Base-by-base conservation (phyloP, 2,797 vertebrate species). In the Anniella stebbinsi region DNA sequence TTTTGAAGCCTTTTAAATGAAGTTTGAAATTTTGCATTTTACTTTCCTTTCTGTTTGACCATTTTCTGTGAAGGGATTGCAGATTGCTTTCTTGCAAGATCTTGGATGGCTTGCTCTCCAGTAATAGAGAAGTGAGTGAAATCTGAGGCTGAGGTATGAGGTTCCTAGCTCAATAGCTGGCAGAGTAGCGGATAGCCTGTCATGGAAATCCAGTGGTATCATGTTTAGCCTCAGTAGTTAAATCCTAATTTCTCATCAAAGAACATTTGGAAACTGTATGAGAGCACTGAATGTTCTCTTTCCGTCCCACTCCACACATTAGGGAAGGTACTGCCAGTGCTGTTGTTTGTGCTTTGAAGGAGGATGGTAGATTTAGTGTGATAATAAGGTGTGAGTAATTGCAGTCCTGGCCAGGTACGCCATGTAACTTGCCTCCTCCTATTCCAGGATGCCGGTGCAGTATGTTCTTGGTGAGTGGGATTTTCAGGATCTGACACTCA, bases 391-490 rank as follows among this genome's bases (percentile, higher is more conserved):
- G 36, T 80, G n/a, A 67, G 0, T 75, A n/a, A 78, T 36, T 30
- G 0, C n/a, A 45, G 23, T 0, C 0, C 81, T 13, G 13, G 82
- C 38, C 36, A 76, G 9, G 36, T 72, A 75, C 0, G 0, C 13
- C 86, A 4, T 75, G 18, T 25, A 9, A 0, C 38, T 88, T 63
- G 4, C 45, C 33, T 86, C 77, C 92, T 66, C 63, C 73, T 89
- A 33, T 33, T 78, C 25, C 91, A 99, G 99, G 93, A 98, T 99
- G 98, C 99, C 99, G 0, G 98, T 99, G 91, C 99, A 99, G 94
- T 99, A 99, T 86, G 97, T 99, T 88, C 98, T 99, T 69, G 98
- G 98, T 72, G 98, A 99, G 96, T 99, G 99, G 99, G 99, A 99
- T 96, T 99, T 99, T 93, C 97, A 96, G 93, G 98, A 99, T 73